phyloP scores from a whole-genome alignment of 2,797 vertebrate species.

The Pampus argenteus region DNA sequence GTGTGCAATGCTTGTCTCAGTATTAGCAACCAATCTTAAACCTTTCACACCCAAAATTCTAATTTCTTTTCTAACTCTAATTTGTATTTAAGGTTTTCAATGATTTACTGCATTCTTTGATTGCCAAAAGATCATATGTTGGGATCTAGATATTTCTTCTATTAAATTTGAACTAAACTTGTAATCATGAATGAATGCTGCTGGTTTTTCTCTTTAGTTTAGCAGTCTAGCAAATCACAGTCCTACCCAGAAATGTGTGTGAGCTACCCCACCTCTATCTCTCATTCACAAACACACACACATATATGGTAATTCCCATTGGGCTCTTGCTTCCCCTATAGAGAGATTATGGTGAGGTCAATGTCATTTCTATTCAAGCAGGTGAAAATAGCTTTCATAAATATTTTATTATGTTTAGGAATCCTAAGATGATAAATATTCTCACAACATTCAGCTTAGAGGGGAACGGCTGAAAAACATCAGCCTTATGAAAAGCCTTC shows the following conservation, averaged over 20 bases:
- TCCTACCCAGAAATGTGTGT: not conserved
- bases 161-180: not conserved
- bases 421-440: slow-evolving; percentile 33
- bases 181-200: slow-evolving; percentile 1
- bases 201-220: slow-evolving; percentile 2
- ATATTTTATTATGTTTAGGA: slow-evolving; percentile 67
- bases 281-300: not conserved
- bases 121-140: not conserved
- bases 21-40: not conserved
- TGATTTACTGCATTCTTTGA: not conserved
- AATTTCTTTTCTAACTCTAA: no score
- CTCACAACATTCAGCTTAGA: slow-evolving; percentile 14
- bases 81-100: not conserved
- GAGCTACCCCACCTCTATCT: not conserved
- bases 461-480: slow-evolving; percentile 24
- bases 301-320: slow-evolving; percentile 15
- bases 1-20: not conserved
- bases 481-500: slow-evolving; percentile 28
- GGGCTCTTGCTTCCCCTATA: slow-evolving; percentile 21
- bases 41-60: not conserved
- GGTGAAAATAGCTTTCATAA: slow-evolving; percentile 67
- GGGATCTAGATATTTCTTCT: not conserved
- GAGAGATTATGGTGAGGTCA: slow-evolving; percentile 43
- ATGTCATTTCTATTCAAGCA: slow-evolving; percentile 56
- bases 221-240: slow-evolving; percentile 8